Percentiles rank a stretch among this genome's conserved stretches.
These are phyloP conservation scores for Aramus guarauna DNA, from an alignment of 2,113 vertebrate species.

Conservation along the genomic window DNA sequence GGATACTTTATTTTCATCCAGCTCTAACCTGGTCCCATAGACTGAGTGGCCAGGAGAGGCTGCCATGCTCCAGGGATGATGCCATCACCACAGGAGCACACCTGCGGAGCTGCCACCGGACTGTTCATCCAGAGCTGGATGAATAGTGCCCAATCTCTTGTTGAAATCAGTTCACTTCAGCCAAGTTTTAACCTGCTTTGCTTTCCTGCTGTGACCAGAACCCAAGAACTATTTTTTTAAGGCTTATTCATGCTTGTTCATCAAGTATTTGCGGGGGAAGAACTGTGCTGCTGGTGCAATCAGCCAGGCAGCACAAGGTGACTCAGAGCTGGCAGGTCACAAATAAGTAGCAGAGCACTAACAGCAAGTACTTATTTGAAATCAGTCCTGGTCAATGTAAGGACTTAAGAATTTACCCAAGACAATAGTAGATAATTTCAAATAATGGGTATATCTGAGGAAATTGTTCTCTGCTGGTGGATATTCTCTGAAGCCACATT, in stretches of 20 bases:
- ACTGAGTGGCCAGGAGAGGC: background rate
- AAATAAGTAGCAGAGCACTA: background rate
- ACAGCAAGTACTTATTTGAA: background rate
- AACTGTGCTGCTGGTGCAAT: background rate
- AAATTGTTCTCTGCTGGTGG: background rate
- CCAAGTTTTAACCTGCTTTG: background rate
- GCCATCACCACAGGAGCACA: background rate
- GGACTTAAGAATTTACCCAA: background rate
- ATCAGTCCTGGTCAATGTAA: background rate
- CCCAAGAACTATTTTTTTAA: background rate
- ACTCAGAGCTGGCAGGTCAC: background rate
- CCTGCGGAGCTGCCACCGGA: background rate
- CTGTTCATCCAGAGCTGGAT: background rate
- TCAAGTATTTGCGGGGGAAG: background rate
- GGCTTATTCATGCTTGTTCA: background rate
- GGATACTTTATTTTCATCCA: background rate
- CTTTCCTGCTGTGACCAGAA: background rate
- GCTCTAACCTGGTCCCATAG: background rate
- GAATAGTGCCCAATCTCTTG: background rate
- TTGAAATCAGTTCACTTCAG: background rate
- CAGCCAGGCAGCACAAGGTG: background rate
- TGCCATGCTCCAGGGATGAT: background rate
- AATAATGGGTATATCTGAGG: background rate
- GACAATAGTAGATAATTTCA: constrained; percentile 2
- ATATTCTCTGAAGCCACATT: background rate